Evolutionary conservation across 2,888 invertebrate genomes (phyloP).

Genomic region (Branchipolynoe longqiensis): DNA sequence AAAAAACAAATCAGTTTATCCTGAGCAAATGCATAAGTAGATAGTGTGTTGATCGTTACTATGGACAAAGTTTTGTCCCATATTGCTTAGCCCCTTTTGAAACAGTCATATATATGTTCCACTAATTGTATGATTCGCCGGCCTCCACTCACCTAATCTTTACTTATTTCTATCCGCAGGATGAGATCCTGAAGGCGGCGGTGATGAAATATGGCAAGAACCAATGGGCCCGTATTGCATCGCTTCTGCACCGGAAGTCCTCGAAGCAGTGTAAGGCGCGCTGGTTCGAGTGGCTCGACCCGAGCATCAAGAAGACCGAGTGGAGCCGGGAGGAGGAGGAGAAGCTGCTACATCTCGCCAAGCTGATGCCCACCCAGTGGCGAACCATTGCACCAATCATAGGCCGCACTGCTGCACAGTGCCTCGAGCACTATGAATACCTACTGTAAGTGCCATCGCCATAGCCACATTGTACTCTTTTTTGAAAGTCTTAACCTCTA

Average conservation of each 20-base stretch:
- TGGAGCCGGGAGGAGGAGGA: slow-evolving; percentile 99
- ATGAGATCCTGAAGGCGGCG: slow-evolving; percentile 99
- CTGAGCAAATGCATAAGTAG: too few relatives aligned
- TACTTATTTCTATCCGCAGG: slow-evolving; percentile 85
- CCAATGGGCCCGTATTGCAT: slow-evolving; percentile 99
- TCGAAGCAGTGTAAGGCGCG: slow-evolving; percentile 99
- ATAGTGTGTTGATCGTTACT: too few relatives aligned
- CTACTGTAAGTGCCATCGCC: slow-evolving; percentile 93
- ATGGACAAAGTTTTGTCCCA: too few relatives aligned
- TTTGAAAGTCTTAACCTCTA: too few relatives aligned
- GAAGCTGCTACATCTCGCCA: slow-evolving; percentile 97
- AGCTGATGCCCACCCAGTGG: slow-evolving; percentile 99
- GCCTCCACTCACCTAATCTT: neutral
- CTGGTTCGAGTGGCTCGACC: slow-evolving; percentile 99
- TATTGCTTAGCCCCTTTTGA: too few relatives aligned
- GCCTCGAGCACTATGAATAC: slow-evolving; percentile 98
- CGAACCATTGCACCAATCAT: slow-evolving; percentile 99
- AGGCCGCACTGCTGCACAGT: slow-evolving; percentile 98
- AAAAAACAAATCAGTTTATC: too few relatives aligned
- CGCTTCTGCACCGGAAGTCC: slow-evolving; percentile 97
- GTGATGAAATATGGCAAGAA: slow-evolving; percentile 99
- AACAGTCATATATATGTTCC: neutral
- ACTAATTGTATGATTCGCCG: neutral
- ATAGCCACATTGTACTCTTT: too few relatives aligned
- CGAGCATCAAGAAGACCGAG: slow-evolving; percentile 99